A percentile compares a stretch with the other conserved stretches of the same genome.
These are phyloP conservation scores for Drosophila infuscata DNA, from an alignment of 2,888 invertebrate genomes.

Conservation along the genomic window DNA sequence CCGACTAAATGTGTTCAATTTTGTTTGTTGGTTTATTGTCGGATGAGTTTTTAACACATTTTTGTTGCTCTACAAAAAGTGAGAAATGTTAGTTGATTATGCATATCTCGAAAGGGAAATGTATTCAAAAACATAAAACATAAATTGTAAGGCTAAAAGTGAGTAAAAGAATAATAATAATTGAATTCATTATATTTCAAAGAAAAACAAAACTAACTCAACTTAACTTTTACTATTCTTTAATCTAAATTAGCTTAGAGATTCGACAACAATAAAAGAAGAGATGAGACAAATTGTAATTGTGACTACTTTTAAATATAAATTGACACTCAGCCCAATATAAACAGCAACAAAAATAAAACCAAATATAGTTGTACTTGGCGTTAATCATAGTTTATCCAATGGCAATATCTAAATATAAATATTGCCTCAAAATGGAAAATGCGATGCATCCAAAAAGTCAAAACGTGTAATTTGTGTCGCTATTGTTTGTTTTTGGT, in stretches of 20 bases:
- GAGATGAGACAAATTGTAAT: background rate
- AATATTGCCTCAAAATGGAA: slow-evolving; percentile 20
- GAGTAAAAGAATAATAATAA: background rate
- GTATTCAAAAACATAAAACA: background rate
- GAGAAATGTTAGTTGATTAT: background rate
- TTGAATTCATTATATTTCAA: slow-evolving; percentile 17
- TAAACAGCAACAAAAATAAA: background rate
- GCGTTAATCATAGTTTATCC: slow-evolving; percentile 10
- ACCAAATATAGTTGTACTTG: background rate
- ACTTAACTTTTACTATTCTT: background rate
- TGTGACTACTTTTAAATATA: background rate
- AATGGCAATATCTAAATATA: background rate
- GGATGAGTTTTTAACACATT: slow-evolving; percentile 63
- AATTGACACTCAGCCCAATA: background rate
- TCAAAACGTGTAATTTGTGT: slow-evolving; percentile 2
- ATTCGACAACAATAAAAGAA: background rate
- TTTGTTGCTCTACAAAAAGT: slow-evolving; percentile 37
- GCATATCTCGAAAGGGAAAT: background rate
- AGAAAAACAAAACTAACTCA: background rate
- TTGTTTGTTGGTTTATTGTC: slow-evolving; percentile 54
- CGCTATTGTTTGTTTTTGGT: slow-evolving; percentile 16
- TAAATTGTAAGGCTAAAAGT: no score
- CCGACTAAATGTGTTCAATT: slow-evolving; percentile 65
- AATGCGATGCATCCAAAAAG: slow-evolving; percentile 17
- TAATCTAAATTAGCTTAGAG: background rate